Conservation (phyloP, 2,888 invertebrate species). For the Plutella xylostella region DNA sequence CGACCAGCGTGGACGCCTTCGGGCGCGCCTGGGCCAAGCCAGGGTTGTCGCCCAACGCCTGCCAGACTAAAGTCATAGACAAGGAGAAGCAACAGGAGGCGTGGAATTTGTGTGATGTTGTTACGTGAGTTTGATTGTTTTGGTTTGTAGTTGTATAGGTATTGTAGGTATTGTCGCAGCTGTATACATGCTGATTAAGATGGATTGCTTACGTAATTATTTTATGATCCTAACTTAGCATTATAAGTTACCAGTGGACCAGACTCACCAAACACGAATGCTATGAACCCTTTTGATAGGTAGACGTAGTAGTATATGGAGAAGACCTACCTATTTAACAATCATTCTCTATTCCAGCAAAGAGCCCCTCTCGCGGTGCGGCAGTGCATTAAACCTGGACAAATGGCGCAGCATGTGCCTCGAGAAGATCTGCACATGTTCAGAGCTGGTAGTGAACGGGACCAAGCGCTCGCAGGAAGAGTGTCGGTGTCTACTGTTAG, state of each 20-base stretch:
- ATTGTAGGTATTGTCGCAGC: too few species aligned
- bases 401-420: constrained; percentile 79
- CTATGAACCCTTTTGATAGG: too few species aligned
- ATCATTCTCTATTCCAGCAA: constrained; percentile 56
- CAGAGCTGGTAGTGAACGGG: constrained; percentile 64
- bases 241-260: too few species aligned
- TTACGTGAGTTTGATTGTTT: constrained; percentile 72
- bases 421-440: constrained; percentile 81
- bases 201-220: too few species aligned
- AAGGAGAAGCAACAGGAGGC: constrained; percentile 72
- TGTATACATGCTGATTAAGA: too few species aligned
- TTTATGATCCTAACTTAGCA: too few species aligned
- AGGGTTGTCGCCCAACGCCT: constrained; percentile 54
- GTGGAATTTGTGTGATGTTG: constrained; percentile 75
- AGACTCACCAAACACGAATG: too few species aligned
- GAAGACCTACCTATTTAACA: too few species aligned
- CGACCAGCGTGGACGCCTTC: constrained; percentile 76
- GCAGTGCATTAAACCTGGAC: constrained; percentile 72
- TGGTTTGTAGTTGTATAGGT: too few species aligned
- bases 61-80: constrained; percentile 73
- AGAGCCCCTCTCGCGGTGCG: constrained; percentile 75
- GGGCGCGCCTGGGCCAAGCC: constrained; percentile 81
- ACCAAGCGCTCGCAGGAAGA: constrained; percentile 34
- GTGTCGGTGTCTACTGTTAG: constrained; percentile 79
- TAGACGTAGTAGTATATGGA: too few species aligned